Evolutionary conservation across 2,797 vertebrate species (phyloP).

Genomic region (Agapornis canus): DNA sequence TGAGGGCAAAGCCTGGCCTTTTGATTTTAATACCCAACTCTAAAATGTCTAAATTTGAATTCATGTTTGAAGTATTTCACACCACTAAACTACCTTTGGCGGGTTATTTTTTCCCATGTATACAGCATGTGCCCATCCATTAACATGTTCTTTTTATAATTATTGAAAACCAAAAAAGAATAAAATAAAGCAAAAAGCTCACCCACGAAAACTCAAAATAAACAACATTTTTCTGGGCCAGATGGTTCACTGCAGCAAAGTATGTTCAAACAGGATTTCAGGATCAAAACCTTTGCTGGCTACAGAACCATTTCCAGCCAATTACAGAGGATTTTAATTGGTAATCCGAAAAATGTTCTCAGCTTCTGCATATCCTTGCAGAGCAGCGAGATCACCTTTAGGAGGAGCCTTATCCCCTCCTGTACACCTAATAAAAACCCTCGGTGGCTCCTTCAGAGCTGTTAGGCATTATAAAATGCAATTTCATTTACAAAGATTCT

Average conservation of each 20-base stretch:
- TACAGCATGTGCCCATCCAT: not conserved
- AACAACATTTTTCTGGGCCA: not conserved
- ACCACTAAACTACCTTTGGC: not conserved
- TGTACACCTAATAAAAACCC: not conserved
- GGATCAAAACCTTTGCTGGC: rapidly evolving
- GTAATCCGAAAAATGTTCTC: not conserved
- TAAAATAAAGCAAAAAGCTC: not conserved
- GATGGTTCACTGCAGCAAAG: not conserved
- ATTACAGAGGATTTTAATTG: not conserved
- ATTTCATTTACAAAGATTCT: not conserved
- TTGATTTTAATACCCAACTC: not conserved
- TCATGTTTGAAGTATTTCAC: not conserved
- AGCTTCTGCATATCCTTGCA: not conserved
- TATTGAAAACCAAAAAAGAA: not conserved
- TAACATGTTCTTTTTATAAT: not conserved
- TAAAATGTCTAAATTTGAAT: not conserved
- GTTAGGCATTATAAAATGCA: rapidly evolving
- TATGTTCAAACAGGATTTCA: not conserved
- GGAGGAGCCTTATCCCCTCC: constrained; percentile 2
- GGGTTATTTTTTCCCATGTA: not conserved
- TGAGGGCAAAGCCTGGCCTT: not conserved
- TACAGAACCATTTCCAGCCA: not conserved
- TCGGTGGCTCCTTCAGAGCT: not conserved
- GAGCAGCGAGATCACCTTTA: not conserved
- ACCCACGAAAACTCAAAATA: not conserved